phyloP scores from a whole-genome alignment of 2,888 invertebrate species.

The Acanthosepion lycidas region DNA sequence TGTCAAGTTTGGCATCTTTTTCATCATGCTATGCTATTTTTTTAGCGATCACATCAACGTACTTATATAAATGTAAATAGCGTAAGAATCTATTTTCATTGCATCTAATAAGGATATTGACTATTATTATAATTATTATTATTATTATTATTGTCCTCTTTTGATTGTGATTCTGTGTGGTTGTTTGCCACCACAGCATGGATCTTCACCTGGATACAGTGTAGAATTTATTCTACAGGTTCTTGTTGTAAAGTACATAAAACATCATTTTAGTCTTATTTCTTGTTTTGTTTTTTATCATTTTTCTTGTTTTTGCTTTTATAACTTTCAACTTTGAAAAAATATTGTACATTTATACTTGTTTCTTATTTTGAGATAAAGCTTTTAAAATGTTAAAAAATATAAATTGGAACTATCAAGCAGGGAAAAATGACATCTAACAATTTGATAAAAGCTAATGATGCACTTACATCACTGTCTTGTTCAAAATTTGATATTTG shows the following conservation, averaged over 20 bases:
- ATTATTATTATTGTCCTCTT: neutral
- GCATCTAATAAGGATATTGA: slow-evolving; percentile 1
- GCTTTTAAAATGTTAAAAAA: too few relatives aligned
- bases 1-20: too few relatives aligned
- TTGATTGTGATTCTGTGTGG: neutral
- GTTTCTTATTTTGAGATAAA: neutral
- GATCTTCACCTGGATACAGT: neutral
- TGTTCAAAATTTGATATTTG: too few relatives aligned
- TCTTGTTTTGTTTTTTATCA: neutral
- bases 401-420: too few relatives aligned
- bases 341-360: neutral
- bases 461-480: too few relatives aligned
- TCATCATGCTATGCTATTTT: too few relatives aligned
- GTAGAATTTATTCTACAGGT: slow-evolving; percentile 3
- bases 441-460: too few relatives aligned
- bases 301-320: neutral
- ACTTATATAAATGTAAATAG: slow-evolving; percentile 38
- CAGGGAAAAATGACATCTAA: too few relatives aligned
- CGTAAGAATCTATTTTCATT: slow-evolving; percentile 48
- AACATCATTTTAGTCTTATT: slow-evolving; percentile 4
- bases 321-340: neutral
- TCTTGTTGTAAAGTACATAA: slow-evolving; percentile 8
- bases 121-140: neutral
- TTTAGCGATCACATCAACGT: too few relatives aligned
- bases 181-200: neutral